Evolutionary conservation across 2,888 invertebrate species (phyloP).

Genomic region (Pemphredon lugubris): DNA sequence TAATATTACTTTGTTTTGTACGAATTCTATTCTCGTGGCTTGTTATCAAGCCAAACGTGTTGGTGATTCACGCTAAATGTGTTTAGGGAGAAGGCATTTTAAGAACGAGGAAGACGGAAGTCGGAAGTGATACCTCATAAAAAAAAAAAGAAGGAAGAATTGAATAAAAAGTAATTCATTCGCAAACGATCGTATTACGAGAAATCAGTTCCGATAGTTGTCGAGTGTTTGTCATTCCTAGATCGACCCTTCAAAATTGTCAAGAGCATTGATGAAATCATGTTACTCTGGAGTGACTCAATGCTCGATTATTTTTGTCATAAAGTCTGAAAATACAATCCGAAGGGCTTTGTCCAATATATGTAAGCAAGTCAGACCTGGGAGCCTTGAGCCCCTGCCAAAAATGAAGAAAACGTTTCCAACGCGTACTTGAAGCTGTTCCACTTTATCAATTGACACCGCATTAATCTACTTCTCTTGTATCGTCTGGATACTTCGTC

Average conservation of each 20-base stretch:
- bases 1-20: neutral
- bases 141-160: too few species aligned
- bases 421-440: conserved; percentile 61
- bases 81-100: neutral
- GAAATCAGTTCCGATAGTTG: too few species aligned
- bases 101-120: too few species aligned
- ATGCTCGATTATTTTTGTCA: conserved; percentile 77
- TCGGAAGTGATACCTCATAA: too few species aligned
- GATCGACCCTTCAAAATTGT: neutral
- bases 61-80: neutral
- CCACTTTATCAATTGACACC: conserved; percentile 63
- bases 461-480: conserved; percentile 35
- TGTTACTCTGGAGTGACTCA: conserved; percentile 69
- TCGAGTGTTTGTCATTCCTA: neutral
- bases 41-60: neutral
- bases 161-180: too few species aligned
- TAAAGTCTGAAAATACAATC: conserved; percentile 79
- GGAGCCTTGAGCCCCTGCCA: conserved; percentile 76
- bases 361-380: conserved; percentile 54
- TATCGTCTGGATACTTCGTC: conserved; percentile 13
- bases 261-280: conserved; percentile 17
- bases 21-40: neutral
- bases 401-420: conserved; percentile 74
- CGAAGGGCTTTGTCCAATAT: conserved; percentile 71
- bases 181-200: too few species aligned